Evolutionary conservation across 2,888 invertebrate genomes (phyloP).

Genomic region (Labia minor): DNA sequence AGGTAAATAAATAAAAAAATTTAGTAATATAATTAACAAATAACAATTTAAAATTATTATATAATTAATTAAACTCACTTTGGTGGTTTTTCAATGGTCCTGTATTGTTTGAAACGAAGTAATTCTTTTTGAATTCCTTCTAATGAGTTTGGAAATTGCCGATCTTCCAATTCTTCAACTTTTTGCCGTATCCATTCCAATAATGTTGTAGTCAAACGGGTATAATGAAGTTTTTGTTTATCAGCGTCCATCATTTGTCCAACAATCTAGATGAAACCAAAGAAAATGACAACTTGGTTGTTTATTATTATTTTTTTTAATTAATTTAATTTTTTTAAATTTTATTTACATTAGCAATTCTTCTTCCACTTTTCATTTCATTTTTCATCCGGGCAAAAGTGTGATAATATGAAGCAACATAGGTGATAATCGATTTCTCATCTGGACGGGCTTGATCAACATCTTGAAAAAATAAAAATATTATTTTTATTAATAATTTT

Average conservation of each 20-base stretch:
- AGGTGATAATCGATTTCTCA: conserved; percentile 97
- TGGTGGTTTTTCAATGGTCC: conserved; percentile 95
- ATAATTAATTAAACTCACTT: conserved; percentile 50
- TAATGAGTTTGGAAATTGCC: conserved; percentile 85
- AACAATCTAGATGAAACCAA: conserved; percentile 60
- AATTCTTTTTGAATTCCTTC: conserved; percentile 89
- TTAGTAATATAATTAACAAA: conserved; percentile 14
- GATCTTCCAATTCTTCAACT: conserved; percentile 67
- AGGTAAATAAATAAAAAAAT: background rate
- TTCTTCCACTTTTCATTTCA: conserved; percentile 91
- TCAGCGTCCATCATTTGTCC: conserved; percentile 94
- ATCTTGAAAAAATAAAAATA: too few species aligned
- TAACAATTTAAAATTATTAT: too few species aligned
- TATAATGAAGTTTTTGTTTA: conserved; percentile 80
- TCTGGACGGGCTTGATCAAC: conserved; percentile 89
- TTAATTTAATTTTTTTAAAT: too few species aligned
- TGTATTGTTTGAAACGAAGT: conserved; percentile 83
- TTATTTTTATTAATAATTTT: background rate
- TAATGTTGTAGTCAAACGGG: conserved; percentile 68
- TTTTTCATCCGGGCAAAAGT: conserved; percentile 99
- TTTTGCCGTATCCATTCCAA: conserved; percentile 89
- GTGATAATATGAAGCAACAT: conserved; percentile 97
- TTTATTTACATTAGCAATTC: conserved; percentile 84
- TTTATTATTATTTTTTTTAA: background rate
- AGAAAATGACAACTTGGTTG: too few species aligned